Base-by-base conservation (phyloP, 2,113 vertebrate genomes). In the Myxocyprinus asiaticus region DNA sequence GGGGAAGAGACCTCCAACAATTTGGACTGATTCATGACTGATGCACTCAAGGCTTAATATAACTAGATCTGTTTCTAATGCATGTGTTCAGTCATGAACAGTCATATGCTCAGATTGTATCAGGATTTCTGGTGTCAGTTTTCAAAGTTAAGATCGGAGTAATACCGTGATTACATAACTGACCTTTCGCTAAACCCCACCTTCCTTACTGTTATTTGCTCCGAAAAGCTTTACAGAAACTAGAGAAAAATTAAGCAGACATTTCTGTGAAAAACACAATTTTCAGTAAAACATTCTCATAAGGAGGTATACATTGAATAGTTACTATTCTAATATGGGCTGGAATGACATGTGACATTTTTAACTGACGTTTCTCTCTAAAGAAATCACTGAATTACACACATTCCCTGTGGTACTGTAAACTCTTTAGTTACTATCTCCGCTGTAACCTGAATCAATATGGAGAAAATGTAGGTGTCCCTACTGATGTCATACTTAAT, bases 11-110 rank as follows among this genome's bases (percentile, higher is more conserved):
- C 22, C 22, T 33, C 22, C 22, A 33, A 33, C 22, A 76, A 82
- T 84, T 72, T 73, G 43, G 55, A 78, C 44, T 47, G 50, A 76
- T 55, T 77, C 71, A 77, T 44, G 50, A 44, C 51, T 70, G 50
- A 67, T 10, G 67, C 67, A 51, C 56, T 15, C 8, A 33, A 70
- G 65, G 58, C 68, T 77, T 77, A 56, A 76, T 86, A 82, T 82
- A 82, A 58, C 61, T 48, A 69, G 66, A 81, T 69, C 12, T 55
- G 73, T 67, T 67, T 74, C 56, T 79, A 43, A 76, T 84, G 58
- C 77, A 70, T 48, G 43, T 7, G 58, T 45, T 47, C 17, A 50
- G 67, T 43, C 17, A 5, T 73, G 22, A 33, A 33, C 22, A 3
- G 22, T 33, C 22, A 33, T 33, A 33, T 33, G 22, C 22, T 33